Evolutionary conservation across 1,140 invertebrate genomes (phyloP), one percentile per base, ranked within the genome.

Genomic region (Teleogryllus occipitalis): DNA sequence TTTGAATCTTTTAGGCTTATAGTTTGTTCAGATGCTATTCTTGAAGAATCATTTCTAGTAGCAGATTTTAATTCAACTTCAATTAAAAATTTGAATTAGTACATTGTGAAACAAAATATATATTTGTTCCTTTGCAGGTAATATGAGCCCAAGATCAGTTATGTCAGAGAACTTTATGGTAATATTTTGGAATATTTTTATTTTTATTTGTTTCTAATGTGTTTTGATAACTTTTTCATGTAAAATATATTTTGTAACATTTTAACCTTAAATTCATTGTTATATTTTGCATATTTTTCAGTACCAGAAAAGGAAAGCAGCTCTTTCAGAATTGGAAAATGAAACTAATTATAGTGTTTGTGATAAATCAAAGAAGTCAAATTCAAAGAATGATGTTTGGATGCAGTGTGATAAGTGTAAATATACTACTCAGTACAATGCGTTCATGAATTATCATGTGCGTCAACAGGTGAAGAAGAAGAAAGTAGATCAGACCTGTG

Each of bases 391-490:
- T 48, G 80, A 82, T 47, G 72, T 80, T 27, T 86, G 84, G 84
- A 80, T 87, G 80, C 85, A 86, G 81, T 87, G 86, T 76, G 83
- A 87, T 76, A 84, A 85, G 74, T 87, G 86, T 80, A 83, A 84
- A 82, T 87, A 87, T 75, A 86, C 86, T 7, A 87, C 86, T 0
- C 81, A 78, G 46, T 83, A 84, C 47, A 84, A 85, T 74, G 83
- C 85, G 14, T 86, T 85, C 65, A 84, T 84, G 83, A 80, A 84
- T 8, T 81, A 85, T 79, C 86, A 86, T 79, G 81, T 85, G 47
- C 83, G 82, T 39, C 83, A 85, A 54, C 84, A 85, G 27, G 79
- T 81, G 6, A 83, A 84, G 14, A 78, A 82, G 15, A 84, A 82
- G 76, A 22, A 39, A 65, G 54, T 14, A 47, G 47, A 47, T 47